phyloP scores from a whole-genome alignment of 2,888 invertebrate species.

The Drosophila anomalipes region DNA sequence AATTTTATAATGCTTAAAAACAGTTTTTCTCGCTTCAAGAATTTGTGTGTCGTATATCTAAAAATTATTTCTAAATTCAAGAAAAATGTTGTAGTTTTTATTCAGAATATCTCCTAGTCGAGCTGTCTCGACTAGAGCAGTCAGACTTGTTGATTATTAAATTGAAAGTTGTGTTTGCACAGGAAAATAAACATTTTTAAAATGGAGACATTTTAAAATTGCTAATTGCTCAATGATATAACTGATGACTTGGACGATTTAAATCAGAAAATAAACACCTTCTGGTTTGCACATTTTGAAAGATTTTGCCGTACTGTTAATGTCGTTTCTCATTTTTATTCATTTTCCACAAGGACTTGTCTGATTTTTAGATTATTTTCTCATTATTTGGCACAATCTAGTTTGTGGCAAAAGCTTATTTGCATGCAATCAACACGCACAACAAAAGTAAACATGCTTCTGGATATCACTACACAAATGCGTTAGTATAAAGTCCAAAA shows the following conservation, averaged over 20 bases:
- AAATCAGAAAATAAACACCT: background rate
- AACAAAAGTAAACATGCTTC: background rate
- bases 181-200: background rate
- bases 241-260: background rate
- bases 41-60: background rate
- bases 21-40: background rate
- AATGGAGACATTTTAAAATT: background rate
- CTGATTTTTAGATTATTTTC: background rate
- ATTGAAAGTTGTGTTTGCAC: background rate
- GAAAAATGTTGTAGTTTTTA: background rate
- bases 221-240: background rate
- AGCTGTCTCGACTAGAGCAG: background rate
- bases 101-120: background rate
- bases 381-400: background rate
- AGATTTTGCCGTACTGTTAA: background rate
- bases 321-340: background rate
- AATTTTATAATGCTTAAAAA: background rate
- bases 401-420: background rate
- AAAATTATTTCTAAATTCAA: background rate
- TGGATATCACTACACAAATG: background rate
- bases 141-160: background rate
- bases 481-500: background rate
- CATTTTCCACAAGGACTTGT: background rate
- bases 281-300: background rate
- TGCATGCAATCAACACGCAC: constrained; percentile 3